Evolutionary conservation across 2,113 vertebrate species (phyloP).

Genomic region (Oryzias woworae): DNA sequence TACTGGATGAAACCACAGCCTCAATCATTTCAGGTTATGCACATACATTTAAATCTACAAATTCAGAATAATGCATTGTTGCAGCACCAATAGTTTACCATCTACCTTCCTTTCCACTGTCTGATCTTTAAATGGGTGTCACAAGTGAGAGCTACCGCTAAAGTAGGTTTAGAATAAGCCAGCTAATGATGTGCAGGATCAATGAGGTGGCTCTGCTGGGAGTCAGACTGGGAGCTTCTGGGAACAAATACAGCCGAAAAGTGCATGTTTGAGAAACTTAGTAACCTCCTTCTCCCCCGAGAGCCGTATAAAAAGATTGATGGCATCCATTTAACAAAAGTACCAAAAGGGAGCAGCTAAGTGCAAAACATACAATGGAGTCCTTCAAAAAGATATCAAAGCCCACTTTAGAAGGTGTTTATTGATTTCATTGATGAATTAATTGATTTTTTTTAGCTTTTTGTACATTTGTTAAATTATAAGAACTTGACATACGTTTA

Average conservation of each 20-base stretch:
- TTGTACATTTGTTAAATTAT: no score
- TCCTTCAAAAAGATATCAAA: constrained; percentile 31
- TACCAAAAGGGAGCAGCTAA: constrained; percentile 31
- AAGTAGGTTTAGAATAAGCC: constrained; percentile 77
- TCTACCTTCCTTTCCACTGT: constrained; percentile 25
- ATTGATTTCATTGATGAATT: not conserved
- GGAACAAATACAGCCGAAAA: constrained; percentile 73
- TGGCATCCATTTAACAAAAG: constrained; percentile 61
- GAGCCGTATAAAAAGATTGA: constrained; percentile 63
- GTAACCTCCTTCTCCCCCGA: constrained; percentile 67
- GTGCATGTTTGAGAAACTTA: constrained; percentile 67
- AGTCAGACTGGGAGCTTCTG: constrained; percentile 74
- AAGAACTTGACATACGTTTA: no score
- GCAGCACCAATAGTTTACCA: constrained; percentile 8
- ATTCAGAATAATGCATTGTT: not conserved
- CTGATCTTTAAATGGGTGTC: constrained; percentile 40
- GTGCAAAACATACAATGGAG: constrained; percentile 18
- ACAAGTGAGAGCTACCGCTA: constrained; percentile 53
- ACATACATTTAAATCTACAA: not conserved
- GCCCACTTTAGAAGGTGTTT: not conserved
- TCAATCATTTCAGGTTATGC: constrained; percentile 10
- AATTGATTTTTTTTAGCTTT: not conserved
- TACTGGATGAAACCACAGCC: constrained; percentile 34
- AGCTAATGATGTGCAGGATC: constrained; percentile 77
- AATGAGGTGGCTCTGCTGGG: constrained; percentile 72